Conservation (phyloP, 37 sponge, comb jelly and placozoan genomes). For the Corticium candelabrum region DNA sequence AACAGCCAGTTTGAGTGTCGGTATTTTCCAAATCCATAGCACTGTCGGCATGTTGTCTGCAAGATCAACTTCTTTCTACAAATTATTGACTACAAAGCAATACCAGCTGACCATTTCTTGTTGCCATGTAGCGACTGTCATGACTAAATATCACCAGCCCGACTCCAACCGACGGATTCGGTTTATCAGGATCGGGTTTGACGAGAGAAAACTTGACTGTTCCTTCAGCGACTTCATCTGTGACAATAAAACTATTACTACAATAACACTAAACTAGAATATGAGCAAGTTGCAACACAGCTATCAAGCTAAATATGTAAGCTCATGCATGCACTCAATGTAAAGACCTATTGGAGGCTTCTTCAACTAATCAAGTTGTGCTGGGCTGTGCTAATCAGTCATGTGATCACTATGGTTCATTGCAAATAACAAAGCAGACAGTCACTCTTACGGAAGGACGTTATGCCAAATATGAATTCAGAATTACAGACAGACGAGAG, state of each 20-base stretch:
- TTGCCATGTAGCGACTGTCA: slow-evolving; percentile 75
- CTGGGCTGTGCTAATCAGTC: no score
- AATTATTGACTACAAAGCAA: background rate
- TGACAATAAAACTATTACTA: background rate
- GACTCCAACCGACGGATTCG: slow-evolving; percentile 78
- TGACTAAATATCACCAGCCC: slow-evolving; percentile 57
- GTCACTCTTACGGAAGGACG: no score
- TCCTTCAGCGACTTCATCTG: slow-evolving; percentile 1
- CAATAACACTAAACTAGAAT: no score
- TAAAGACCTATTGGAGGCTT: no score
- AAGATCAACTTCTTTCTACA: background rate
- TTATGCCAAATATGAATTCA: no score
- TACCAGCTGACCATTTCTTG: slow-evolving; percentile 33
- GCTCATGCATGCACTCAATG: no score
- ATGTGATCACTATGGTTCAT: no score
- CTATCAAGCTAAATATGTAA: no score
- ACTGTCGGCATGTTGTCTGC: slow-evolving; percentile 85
- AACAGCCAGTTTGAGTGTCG: slow-evolving; percentile 37
- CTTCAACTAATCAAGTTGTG: no score
- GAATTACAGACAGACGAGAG: no score
- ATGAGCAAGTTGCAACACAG: no score
- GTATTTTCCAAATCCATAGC: slow-evolving; percentile 86
- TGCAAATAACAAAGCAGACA: no score
- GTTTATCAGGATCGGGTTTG: slow-evolving; percentile 81
- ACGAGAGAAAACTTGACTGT: slow-evolving; percentile 35